Conservation (phyloP, 2,888 invertebrate species). For the Liposcelis brunnea region DNA sequence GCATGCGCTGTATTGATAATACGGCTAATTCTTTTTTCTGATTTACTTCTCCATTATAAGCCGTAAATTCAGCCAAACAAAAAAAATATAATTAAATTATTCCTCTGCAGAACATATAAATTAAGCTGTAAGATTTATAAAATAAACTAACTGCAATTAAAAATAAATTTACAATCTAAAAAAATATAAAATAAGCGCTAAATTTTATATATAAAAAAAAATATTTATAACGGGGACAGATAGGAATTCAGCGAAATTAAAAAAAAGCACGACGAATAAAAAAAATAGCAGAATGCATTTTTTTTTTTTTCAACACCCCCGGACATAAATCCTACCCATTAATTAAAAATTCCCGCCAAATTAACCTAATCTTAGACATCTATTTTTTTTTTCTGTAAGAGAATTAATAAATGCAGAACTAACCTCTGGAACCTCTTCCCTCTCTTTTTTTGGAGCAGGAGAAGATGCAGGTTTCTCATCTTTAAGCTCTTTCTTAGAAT, state of each 20-base stretch:
- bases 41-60: no score
- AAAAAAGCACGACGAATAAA: slow-evolving; percentile 1
- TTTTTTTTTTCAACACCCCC: no score
- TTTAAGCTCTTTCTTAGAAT: not conserved
- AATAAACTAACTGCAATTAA: not conserved
- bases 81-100: no score
- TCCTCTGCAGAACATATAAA: not conserved
- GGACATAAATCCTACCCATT: no score
- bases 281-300: no score
- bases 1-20: no score
- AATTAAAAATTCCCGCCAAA: no score
- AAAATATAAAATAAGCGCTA: slow-evolving; percentile 3
- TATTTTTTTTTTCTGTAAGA: not conserved
- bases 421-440: slow-evolving; percentile 11
- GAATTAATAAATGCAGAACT: slow-evolving; percentile 1
- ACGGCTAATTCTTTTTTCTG: no score
- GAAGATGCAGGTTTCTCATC: slow-evolving; percentile 4
- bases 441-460: slow-evolving; percentile 6
- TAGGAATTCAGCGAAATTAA: not conserved
- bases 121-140: not conserved
- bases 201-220: not conserved
- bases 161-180: not conserved
- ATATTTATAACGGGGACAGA: not conserved
- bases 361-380: no score
- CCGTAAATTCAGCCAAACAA: no score